Conservation (phyloP, 2,113 vertebrate species). For the Pomatostomus ruficeps region DNA sequence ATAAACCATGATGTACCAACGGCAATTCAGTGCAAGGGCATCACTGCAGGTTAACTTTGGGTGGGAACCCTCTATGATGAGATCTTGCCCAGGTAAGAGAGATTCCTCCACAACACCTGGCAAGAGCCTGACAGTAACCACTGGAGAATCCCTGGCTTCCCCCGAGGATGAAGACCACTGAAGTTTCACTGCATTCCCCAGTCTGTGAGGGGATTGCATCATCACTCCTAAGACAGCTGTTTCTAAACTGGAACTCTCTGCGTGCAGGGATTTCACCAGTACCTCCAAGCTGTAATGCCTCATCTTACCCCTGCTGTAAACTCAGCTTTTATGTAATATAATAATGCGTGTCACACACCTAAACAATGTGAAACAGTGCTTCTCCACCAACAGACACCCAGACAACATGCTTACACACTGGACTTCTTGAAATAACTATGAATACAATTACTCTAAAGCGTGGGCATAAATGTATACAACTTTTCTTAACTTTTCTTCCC, state of each 20-base stretch:
- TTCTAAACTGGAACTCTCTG: background rate
- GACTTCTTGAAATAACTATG: background rate
- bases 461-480: background rate
- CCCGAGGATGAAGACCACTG: background rate
- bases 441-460: background rate
- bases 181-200: background rate
- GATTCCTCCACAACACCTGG: background rate
- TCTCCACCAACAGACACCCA: background rate
- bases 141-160: background rate
- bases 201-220: background rate
- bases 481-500: background rate
- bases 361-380: background rate
- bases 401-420: background rate
- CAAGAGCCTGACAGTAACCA: background rate
- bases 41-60: background rate
- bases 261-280: background rate
- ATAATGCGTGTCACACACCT: background rate
- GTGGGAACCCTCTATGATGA: background rate
- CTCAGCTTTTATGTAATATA: background rate
- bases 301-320: background rate
- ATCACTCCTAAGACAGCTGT: background rate
- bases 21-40: background rate
- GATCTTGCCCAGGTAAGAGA: background rate
- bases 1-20: background rate
- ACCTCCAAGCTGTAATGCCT: rapidly evolving